Evolutionary conservation across 92 coral and sea anemone genomes (phyloP).

Genomic region (Isaurus tuberculatus): DNA sequence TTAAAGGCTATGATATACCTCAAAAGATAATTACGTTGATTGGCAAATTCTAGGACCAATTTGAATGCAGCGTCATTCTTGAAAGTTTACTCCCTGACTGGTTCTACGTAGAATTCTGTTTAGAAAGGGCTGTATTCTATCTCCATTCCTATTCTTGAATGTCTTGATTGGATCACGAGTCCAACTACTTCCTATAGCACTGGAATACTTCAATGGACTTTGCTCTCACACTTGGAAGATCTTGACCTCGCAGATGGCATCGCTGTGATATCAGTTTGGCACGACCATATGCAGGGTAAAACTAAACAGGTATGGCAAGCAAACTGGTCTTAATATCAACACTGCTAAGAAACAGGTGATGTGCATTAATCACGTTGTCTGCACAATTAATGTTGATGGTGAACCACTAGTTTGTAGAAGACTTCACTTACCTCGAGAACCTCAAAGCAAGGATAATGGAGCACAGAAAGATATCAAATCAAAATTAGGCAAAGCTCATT

Average conservation of each 20-base stretch:
- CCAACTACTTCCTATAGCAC: slow-evolving; percentile 24
- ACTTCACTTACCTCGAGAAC: slow-evolving; percentile 32
- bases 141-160: slow-evolving; percentile 31
- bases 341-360: not conserved
- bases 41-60: slow-evolving; percentile 30
- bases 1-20: not conserved
- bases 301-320: not conserved
- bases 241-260: slow-evolving; percentile 15
- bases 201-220: slow-evolving; percentile 18
- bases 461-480: slow-evolving; percentile 43
- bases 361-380: slow-evolving; percentile 12
- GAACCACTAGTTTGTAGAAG: not conserved
- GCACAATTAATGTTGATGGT: not conserved
- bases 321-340: slow-evolving; percentile 9
- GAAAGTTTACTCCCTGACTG: slow-evolving; percentile 13
- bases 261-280: not conserved
- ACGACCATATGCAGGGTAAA: slow-evolving; percentile 15
- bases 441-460: slow-evolving; percentile 12
- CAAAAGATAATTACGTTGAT: slow-evolving; percentile 34
- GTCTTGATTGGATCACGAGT: slow-evolving; percentile 7
- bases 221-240: slow-evolving; percentile 31
- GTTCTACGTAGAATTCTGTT: slow-evolving; percentile 30
- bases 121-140: slow-evolving; percentile 46
- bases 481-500: slow-evolving; percentile 5
- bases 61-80: slow-evolving; percentile 30